phyloP scores from a whole-genome alignment of 2,888 invertebrate genomes.

The Auanema freiburgensis region DNA sequence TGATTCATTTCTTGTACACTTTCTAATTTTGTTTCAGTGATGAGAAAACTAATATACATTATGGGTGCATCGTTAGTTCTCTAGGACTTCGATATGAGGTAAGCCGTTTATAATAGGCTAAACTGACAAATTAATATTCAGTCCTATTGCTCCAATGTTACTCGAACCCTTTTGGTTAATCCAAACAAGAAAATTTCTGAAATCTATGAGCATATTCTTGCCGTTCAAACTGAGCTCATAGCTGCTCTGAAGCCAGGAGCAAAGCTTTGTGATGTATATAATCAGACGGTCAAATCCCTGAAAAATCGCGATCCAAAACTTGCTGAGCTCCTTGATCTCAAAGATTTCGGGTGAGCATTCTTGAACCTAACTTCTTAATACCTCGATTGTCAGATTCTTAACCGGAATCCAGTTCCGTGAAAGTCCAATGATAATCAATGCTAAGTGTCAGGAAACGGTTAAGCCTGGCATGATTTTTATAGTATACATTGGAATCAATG shows the following conservation, averaged over 20 bases:
- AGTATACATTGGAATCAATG: conserved; percentile 86
- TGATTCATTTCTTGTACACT: background rate
- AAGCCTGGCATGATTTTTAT: conserved; percentile 88
- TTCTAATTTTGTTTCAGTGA: conserved; percentile 72
- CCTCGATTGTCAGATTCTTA: conserved; percentile 75
- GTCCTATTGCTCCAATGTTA: conserved; percentile 96
- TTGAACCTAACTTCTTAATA: background rate
- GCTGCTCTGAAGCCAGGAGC: conserved; percentile 78
- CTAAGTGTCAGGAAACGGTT: conserved; percentile 79
- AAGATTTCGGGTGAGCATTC: conserved; percentile 64
- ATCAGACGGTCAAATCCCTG: conserved; percentile 78
- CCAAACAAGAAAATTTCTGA: conserved; percentile 76
- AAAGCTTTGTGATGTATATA: conserved; percentile 84
- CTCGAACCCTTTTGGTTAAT: conserved; percentile 91
- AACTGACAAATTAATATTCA: conserved; percentile 64
- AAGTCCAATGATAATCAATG: conserved; percentile 85
- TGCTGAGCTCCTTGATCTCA: conserved; percentile 87
- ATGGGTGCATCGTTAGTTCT: conserved; percentile 91
- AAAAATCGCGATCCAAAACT: conserved; percentile 84
- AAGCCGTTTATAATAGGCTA: background rate
- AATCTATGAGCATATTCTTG: conserved; percentile 83
- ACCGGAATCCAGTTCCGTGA: conserved; percentile 99
- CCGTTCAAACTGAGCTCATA: conserved; percentile 85
- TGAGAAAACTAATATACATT: conserved; percentile 84
- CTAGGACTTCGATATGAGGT: conserved; percentile 84